phyloP scores from a whole-genome alignment of 2,113 vertebrate species.

The Dolichotis patagonum region DNA sequence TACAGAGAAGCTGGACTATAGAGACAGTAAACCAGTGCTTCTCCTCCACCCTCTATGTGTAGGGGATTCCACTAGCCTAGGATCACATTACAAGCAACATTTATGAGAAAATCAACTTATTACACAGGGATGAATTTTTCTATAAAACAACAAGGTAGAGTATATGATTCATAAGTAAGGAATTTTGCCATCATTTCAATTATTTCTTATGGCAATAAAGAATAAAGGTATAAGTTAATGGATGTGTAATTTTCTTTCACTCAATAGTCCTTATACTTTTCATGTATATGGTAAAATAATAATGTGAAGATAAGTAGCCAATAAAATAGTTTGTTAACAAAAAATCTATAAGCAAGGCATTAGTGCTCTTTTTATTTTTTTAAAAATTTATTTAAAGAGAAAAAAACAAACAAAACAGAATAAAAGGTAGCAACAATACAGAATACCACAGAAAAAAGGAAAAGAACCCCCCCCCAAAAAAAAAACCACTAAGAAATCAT shows the following conservation, averaged over 20 bases:
- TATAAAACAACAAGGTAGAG: not conserved
- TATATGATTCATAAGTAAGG: not conserved
- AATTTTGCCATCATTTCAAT: not conserved
- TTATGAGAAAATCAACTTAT: not conserved
- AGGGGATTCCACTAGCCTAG: too few species aligned
- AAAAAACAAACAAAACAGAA: too few species aligned
- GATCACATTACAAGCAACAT: not conserved
- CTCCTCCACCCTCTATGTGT: not conserved
- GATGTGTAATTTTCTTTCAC: not conserved
- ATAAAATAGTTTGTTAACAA: not conserved
- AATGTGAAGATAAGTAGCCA: not conserved
- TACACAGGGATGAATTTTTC: not conserved
- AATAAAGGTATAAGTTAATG: not conserved
- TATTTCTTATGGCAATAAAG: not conserved
- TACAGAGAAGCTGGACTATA: rapidly evolving
- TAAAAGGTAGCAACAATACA: too few species aligned
- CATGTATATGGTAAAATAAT: not conserved
- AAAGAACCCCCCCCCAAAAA: too few species aligned
- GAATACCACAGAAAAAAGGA: too few species aligned
- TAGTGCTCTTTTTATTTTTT: too few species aligned
- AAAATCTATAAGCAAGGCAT: not conserved
- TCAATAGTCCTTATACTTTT: not conserved
- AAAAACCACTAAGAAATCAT: too few species aligned
- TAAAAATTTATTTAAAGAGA: too few species aligned
- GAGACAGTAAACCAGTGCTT: rapidly evolving